Percentiles rank a stretch among this genome's conserved stretches.
phyloP scores from a whole-genome alignment of 2,888 invertebrate genomes.

The Deroplatys truncata region DNA sequence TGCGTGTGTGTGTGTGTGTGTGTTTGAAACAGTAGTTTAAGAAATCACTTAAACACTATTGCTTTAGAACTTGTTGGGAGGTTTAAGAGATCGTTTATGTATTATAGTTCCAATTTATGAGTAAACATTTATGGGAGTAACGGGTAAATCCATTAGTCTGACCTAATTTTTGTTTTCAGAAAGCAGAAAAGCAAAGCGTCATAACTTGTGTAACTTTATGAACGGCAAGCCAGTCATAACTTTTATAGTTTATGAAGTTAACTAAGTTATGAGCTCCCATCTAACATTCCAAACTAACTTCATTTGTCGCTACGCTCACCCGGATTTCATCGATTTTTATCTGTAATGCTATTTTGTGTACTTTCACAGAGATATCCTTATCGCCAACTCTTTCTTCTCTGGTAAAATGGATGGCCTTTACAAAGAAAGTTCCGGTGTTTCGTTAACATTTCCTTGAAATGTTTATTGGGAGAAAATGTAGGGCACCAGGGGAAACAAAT shows the following conservation, averaged over 20 bases:
- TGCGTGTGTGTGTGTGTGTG: no score
- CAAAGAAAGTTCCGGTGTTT: not conserved
- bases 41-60: no score
- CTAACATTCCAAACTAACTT: not conserved
- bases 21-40: no score
- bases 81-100: no score
- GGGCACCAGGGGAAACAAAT: not conserved
- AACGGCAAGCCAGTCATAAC: not conserved
- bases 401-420: not conserved
- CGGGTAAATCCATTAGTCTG: no score
- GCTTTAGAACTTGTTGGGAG: no score
- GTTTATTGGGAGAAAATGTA: not conserved
- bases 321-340: not conserved
- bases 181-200: no score
- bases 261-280: not conserved
- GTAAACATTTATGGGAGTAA: no score
- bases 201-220: no score
- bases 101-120: no score
- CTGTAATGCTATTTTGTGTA: not conserved
- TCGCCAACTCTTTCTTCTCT: not conserved
- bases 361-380: not conserved
- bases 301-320: not conserved
- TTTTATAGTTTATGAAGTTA: not conserved
- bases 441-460: not conserved
- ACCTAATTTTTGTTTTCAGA: no score